Base-by-base conservation (phyloP, 1,140 invertebrate species). In the Tetragonula clypearis region DNA sequence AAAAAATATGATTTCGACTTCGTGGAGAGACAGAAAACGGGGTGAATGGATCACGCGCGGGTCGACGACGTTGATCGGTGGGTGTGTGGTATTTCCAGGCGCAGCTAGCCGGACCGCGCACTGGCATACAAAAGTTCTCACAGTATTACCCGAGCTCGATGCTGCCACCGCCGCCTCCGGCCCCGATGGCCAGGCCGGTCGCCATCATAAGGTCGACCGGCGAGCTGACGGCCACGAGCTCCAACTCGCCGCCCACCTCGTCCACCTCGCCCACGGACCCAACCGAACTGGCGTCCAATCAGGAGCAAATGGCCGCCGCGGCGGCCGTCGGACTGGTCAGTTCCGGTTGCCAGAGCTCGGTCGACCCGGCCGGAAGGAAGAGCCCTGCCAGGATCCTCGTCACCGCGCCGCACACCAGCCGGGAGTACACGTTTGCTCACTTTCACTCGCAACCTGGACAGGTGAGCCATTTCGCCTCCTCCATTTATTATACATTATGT, bases 111-210 rank as follows among this genome's bases (percentile, higher is more conserved):
- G 96, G 92, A 96, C 95, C 95, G 95, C 96, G 88, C 93, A 95
- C 96, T 96, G 95, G 93, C 55, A 91, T 95, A 91, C 94, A 96
- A 89, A 97, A 97, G 95, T 95, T 97, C 91, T 96, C 97, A 80
- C 97, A 98, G 91, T 99, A 99, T 95, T 98, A 98, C 95, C 96
- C 97, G 86, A 98, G 97, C 92, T 97, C 98, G 87, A 98, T 98
- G 97, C 95, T 99, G 89, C 98, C 98, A 23, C 98, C 98, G 66
- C 98, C 98, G n/a, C 98, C 98, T n/a, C 96, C 99, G 4, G 98
- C 98, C 6, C 98, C 98, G 15, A 98, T 99, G 98, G 98, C 98
- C 5, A 96, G 99, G 88, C 99, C 98, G 1, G 98, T 99, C 17
- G 98, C 99, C 41, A 99, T 99, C 88, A 98, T 99, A 91, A 96